Base-by-base conservation (phyloP, 1,140 invertebrate genomes). In the Drosophila virilis region DNA sequence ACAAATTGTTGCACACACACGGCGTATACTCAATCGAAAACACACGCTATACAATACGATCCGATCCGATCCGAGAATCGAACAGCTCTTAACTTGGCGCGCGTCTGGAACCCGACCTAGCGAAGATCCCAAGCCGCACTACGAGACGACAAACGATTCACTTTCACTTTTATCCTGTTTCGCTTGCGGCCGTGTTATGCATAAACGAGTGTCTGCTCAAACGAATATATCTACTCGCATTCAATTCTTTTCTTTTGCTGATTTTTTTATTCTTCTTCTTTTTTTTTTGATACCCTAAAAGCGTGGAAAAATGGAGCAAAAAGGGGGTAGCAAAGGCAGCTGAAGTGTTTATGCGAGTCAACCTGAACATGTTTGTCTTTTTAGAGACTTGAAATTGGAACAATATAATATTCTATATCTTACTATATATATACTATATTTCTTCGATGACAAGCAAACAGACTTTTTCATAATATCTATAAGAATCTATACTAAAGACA, bases 11-110 rank as follows among this genome's bases (percentile, higher is more conserved):
- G 43, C 22, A 35, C 22, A 15, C 66, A 85, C 81, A 64, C 52
- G 82, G 74, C 78, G 78, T 86, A 86, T 85, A 71, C 65, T 78
- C 72, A 65, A 83, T 88, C 45, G 45, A 45, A 22, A 1, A 22
- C 22, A 22, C 2, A 22, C 22, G 22, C 22, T 1, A 22, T 22
- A 17, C 48, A 2, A 22, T 5, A 5, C 22, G 22, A 28, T 28
- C 4, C 22, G 22, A 28, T 0, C 0, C 22, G 22, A 28, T 28
- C 22, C 4, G 22, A 28, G 22, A 28, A 28, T 28, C 22, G 22
- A 28, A 4, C 22, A 4, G 22, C 4, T 28, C 5, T 28, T 46
- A 54, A 54, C 51, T 3, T 37, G 51, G 35, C 51, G 28, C 42
- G 28, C 57, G 50, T 33, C n/a, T 69, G 55, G 58, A 76, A 76